These are phyloP conservation scores for Lasioglossum baleicum DNA, from an alignment of 1,140 invertebrate species.

Conservation along the genomic window DNA sequence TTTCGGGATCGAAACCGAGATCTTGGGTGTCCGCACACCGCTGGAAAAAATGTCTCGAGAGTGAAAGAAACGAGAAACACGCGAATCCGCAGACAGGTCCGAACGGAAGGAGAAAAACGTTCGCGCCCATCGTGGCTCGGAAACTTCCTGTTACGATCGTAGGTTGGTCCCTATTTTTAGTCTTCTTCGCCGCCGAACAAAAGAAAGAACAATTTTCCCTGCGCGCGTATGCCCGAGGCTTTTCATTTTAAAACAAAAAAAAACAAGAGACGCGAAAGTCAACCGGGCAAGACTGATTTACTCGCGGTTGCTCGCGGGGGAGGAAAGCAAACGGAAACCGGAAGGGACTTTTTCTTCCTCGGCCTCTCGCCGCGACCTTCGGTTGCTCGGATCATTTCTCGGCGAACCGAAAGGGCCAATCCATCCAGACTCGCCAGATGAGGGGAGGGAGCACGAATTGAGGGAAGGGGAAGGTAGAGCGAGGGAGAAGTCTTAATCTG, in stretches of 20 bases:
- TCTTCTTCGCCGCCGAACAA: conserved; percentile 50
- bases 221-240: conserved; percentile 71
- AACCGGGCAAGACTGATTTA: conserved; percentile 72
- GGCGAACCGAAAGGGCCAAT: too few relatives aligned
- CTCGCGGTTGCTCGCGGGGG: conserved; percentile 19
- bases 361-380: conserved; percentile 17
- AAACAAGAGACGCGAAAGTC: conserved; percentile 51
- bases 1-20: too few relatives aligned
- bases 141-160: conserved; percentile 45
- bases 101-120: not conserved
- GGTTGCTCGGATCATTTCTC: not conserved
- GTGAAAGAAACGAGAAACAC: too few relatives aligned
- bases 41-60: too few relatives aligned
- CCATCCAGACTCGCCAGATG: too few relatives aligned
- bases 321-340: not conserved
- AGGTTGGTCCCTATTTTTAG: conserved; percentile 22
- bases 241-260: conserved; percentile 56
- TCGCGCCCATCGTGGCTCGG: conserved; percentile 41
- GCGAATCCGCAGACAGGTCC: too few relatives aligned
- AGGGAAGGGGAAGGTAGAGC: too few relatives aligned
- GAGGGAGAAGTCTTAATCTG: too few relatives aligned
- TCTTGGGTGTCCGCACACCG: too few relatives aligned
- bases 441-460: too few relatives aligned
- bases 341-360: conserved; percentile 8
- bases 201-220: conserved; percentile 54